Percentiles rank a stretch among this genome's conserved stretches.
Conservation (phyloP, 1,140 invertebrate species). For the Tetragonula clypearis region DNA sequence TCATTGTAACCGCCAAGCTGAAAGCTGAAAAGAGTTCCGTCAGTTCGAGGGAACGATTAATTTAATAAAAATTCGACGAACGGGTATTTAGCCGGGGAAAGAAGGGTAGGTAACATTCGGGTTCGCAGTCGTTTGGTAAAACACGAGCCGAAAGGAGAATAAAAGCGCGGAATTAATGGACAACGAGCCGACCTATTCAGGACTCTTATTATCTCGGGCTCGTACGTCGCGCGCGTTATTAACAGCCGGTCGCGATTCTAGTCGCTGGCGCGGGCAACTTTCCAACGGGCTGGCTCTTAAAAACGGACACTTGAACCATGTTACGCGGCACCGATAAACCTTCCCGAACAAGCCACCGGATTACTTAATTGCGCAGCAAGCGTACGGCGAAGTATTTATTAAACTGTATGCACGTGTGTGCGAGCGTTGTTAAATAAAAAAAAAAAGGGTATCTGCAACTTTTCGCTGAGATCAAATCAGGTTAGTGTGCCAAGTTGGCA, state of each 20-base stretch:
- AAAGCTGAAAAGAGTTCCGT: too few species aligned
- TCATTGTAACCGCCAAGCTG: too few species aligned
- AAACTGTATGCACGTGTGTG: background rate
- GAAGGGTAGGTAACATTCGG: background rate
- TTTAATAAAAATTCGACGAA: background rate
- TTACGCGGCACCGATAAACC: conserved; percentile 45
- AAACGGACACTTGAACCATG: conserved; percentile 56
- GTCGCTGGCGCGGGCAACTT: conserved; percentile 35
- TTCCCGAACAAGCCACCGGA: conserved; percentile 15
- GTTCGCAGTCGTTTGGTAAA: background rate
- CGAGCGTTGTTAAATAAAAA: too few species aligned
- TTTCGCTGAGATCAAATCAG: too few species aligned
- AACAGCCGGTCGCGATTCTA: conserved; percentile 32
- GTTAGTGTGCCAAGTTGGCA: too few species aligned
- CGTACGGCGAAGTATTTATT: background rate
- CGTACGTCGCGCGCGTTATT: conserved; percentile 39
- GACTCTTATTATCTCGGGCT: conserved; percentile 45
- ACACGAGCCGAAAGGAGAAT: background rate
- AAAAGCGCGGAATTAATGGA: conserved; percentile 32
- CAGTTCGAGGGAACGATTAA: background rate
- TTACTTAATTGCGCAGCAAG: conserved; percentile 21
- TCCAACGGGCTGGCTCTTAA: conserved; percentile 53
- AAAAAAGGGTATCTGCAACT: too few species aligned
- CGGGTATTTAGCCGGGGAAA: background rate
- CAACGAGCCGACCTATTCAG: conserved; percentile 14